Percentiles rank a stretch among this genome's conserved stretches.
phyloP scores from a whole-genome alignment of 1,140 invertebrate genomes.

The Halesus radiatus region DNA sequence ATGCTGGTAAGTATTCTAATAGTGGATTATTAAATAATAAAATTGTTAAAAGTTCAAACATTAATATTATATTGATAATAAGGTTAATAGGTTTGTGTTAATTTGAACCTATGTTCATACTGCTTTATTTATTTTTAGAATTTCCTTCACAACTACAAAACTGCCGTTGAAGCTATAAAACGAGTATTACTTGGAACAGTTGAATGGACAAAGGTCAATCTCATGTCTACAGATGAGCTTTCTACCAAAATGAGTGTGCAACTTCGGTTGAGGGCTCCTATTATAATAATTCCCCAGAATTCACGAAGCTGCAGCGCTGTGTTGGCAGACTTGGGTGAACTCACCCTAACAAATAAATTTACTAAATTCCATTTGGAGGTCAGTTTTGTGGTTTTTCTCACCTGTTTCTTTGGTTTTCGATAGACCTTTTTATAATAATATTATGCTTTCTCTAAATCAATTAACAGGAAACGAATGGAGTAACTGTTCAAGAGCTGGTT shows the following conservation, averaged over 20 bases:
- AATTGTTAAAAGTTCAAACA: neutral
- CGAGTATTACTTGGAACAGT: conserved; percentile 91
- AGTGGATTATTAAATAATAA: neutral
- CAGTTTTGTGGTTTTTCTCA: conserved; percentile 42
- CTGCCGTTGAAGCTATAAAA: conserved; percentile 84
- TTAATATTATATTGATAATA: too few species aligned
- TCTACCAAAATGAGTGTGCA: conserved; percentile 74
- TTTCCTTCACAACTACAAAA: conserved; percentile 91
- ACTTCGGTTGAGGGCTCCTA: conserved; percentile 88
- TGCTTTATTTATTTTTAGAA: conserved; percentile 70
- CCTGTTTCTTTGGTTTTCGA: neutral
- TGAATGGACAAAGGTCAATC: conserved; percentile 88
- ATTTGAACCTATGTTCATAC: too few species aligned
- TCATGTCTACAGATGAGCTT: conserved; percentile 81
- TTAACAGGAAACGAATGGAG: conserved; percentile 70
- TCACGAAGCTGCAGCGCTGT: conserved; percentile 83
- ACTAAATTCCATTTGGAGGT: conserved; percentile 70
- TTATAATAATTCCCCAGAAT: conserved; percentile 89
- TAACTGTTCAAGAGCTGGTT: conserved; percentile 84
- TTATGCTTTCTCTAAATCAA: too few species aligned
- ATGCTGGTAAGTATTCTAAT: conserved; percentile 77
- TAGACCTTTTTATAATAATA: too few species aligned
- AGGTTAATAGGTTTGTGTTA: too few species aligned
- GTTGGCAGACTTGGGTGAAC: conserved; percentile 87
- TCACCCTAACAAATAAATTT: conserved; percentile 81